Evolutionary conservation across 2,797 vertebrate genomes (phyloP), one percentile per base, ranked within the genome.

Genomic region (Onychomys leucogaster): DNA sequence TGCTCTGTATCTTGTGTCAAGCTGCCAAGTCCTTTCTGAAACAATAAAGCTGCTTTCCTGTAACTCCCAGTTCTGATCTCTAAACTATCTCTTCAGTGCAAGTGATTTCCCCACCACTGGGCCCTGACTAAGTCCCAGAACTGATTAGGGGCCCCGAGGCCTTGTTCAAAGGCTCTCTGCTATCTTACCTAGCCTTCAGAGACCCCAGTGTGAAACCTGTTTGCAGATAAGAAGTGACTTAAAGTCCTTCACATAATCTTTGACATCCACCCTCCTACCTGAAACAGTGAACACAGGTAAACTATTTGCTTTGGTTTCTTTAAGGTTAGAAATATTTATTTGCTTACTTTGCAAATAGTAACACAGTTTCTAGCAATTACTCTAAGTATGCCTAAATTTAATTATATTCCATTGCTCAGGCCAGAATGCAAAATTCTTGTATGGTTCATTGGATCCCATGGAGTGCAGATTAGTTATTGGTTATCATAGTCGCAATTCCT

Each of bases 341-440:
- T 52, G 27, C 52, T 69, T 87, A 67, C 94, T 82, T 85, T 59
- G 55, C 19, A 93, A 90, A 77, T 85, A 81, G 49, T 4, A 89
- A 61, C 2, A 46, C 10, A 80, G 57, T 83, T 90, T 75, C 27
- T 88, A 91, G 69, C 57, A 91, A 94, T 94, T 97, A 97, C 37
- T 94, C 3, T 2, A 13, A 57, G 57, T 61, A 91, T 94, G 97
- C 80, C 57, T 91, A 88, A 91, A 95, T 96, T 96, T 98, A 97
- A 98, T 97, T 97, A 97, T 94, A 55, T 52, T 55, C 93, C 96
- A 90, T 89, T 94, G 80, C 37, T 94, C 65, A 71, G 96, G 92
- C 21, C 82, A 67, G 34, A 43, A 84, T 80, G 49, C 93, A 96
- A 95, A 97, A 97, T 52, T 49, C 29, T 37, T 97, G 78, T 55